phyloP scores from a whole-genome alignment of 1,140 invertebrate species.

The Ctenoplectra terminalis region DNA sequence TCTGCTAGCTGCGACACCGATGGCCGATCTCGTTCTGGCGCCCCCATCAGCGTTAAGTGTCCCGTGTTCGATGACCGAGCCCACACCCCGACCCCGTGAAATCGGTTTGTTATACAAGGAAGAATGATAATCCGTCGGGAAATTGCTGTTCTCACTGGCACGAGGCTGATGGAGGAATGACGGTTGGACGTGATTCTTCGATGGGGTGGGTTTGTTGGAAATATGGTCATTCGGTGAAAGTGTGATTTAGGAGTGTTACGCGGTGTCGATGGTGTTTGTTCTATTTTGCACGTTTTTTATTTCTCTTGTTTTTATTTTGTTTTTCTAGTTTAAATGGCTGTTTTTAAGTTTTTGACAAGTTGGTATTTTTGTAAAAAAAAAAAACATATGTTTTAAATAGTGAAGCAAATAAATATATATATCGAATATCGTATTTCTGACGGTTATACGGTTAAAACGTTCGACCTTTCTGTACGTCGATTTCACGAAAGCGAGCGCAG shows the following conservation, averaged over 20 bases:
- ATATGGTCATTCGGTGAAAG: too few species aligned
- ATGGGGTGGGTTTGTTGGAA: not conserved
- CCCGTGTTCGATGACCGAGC: conserved; percentile 37
- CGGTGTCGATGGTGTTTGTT: too few species aligned
- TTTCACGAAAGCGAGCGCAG: not conserved
- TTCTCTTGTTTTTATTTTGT: too few species aligned
- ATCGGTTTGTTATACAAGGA: conserved; percentile 50
- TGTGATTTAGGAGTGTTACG: too few species aligned
- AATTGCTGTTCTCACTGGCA: conserved; percentile 21
- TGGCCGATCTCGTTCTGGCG: not conserved
- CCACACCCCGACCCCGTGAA: conserved; percentile 47
- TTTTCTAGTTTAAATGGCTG: too few species aligned
- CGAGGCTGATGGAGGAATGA: not conserved
- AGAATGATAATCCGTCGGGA: conserved; percentile 44
- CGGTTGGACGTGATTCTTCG: not conserved
- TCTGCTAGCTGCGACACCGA: not conserved
- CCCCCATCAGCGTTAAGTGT: conserved; percentile 42
- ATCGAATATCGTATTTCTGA: not conserved
- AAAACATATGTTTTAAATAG: too few species aligned
- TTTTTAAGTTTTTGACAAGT: too few species aligned
- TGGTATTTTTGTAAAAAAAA: too few species aligned
- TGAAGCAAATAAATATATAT: not conserved
- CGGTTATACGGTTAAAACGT: not conserved
- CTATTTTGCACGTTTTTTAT: too few species aligned
- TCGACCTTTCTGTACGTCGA: not conserved